Conservation (phyloP, 2,888 invertebrate genomes). For the Acleris laterana region DNA sequence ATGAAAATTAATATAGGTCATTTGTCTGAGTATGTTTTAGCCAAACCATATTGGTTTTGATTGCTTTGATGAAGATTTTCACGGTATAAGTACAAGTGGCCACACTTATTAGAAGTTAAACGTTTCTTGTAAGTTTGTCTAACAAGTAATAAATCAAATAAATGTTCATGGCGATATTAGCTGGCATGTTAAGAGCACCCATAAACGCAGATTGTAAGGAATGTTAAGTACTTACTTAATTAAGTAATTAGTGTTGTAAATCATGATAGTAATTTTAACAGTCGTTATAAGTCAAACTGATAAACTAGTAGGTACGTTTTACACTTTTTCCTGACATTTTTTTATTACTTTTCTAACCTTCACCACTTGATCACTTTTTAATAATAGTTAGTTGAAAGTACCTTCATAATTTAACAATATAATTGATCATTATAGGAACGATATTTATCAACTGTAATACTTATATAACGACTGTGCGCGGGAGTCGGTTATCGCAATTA, state of each 20-base stretch:
- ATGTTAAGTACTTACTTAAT: slow-evolving; percentile 44
- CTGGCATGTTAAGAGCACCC: slow-evolving; percentile 36
- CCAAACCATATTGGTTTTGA: no score
- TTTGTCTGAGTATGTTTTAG: no score
- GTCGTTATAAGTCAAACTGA: slow-evolving; percentile 21
- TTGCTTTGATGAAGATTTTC: no score
- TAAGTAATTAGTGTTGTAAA: slow-evolving; percentile 38
- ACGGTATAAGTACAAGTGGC: no score
- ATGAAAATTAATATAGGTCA: no score
- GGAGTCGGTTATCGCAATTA: no score
- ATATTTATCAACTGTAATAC: no score
- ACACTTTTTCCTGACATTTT: background rate
- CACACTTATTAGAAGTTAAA: background rate
- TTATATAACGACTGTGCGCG: no score
- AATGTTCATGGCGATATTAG: slow-evolving; percentile 42
- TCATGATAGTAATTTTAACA: slow-evolving; percentile 37
- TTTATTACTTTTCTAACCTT: background rate
- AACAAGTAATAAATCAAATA: slow-evolving; percentile 39
- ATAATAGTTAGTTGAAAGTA: background rate
- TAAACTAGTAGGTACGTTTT: slow-evolving; percentile 10
- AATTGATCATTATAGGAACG: no score
- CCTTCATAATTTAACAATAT: background rate
- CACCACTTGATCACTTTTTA: background rate
- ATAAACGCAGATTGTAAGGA: slow-evolving; percentile 39
- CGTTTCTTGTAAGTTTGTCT: slow-evolving; percentile 36